These are phyloP conservation scores for Laticauda laticaudata DNA, from an alignment of 2,113 vertebrate genomes.

Conservation along the genomic window DNA sequence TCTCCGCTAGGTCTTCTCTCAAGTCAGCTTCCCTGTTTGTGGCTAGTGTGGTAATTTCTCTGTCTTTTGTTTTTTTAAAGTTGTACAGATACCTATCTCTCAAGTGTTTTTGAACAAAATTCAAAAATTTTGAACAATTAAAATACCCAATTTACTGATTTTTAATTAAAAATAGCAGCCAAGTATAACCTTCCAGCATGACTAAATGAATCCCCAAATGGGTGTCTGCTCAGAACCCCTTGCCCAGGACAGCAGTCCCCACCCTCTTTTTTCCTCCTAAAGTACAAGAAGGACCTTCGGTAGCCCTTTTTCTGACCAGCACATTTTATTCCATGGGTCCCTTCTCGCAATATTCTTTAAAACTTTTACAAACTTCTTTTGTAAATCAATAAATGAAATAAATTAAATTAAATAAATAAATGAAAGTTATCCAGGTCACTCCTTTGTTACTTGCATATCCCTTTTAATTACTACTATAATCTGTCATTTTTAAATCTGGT, in stretches of 20 bases:
- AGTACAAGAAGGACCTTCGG: background rate
- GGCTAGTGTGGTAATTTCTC: background rate
- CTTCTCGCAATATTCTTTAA: background rate
- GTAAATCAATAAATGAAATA: background rate
- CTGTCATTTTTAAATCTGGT: background rate
- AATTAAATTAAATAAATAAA: background rate
- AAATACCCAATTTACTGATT: background rate
- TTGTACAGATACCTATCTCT: background rate
- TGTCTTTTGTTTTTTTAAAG: background rate
- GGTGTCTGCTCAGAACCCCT: background rate
- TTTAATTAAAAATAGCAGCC: background rate
- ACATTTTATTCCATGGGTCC: background rate
- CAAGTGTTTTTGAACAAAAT: background rate
- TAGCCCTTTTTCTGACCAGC: background rate
- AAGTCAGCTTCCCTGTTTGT: background rate
- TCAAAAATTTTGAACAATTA: background rate
- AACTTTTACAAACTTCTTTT: background rate
- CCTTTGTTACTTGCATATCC: background rate
- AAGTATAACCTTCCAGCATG: background rate
- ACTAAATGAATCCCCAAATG: background rate
- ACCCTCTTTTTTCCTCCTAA: background rate
- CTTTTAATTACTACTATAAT: background rate
- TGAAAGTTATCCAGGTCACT: background rate
- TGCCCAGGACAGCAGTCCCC: background rate
- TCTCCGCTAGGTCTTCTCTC: background rate